Evolutionary conservation across 2,888 invertebrate species (phyloP).

Genomic region (Bombyx huttoni): DNA sequence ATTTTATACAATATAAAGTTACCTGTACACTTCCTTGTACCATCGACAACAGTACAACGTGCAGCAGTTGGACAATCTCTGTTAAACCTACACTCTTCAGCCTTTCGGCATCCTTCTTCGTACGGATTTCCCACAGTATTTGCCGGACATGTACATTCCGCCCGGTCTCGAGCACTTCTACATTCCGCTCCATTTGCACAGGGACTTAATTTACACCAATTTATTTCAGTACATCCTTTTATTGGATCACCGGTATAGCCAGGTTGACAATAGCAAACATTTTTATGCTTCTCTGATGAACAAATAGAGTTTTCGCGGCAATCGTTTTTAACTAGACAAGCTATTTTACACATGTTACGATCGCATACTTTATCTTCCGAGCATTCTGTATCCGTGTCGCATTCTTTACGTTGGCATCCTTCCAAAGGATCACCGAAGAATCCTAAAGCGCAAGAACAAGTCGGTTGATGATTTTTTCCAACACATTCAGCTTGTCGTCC

Average conservation of each 20-base stretch:
- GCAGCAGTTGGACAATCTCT: slow-evolving; percentile 87
- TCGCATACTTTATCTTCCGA: slow-evolving; percentile 88
- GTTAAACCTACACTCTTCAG: slow-evolving; percentile 85
- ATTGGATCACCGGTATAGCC: slow-evolving; percentile 87
- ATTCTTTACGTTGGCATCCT: slow-evolving; percentile 87
- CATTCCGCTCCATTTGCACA: slow-evolving; percentile 87
- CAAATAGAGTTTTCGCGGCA: slow-evolving; percentile 90
- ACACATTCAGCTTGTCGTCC: slow-evolving; percentile 87
- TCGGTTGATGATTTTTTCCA: slow-evolving; percentile 79
- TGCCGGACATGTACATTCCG: slow-evolving; percentile 83
- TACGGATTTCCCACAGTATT: slow-evolving; percentile 90
- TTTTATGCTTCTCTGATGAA: slow-evolving; percentile 85
- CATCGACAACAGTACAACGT: slow-evolving; percentile 80
- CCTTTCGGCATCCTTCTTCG: slow-evolving; percentile 83
- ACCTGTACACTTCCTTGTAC: slow-evolving; percentile 84
- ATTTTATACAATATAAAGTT: slow-evolving; percentile 1
- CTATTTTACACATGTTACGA: slow-evolving; percentile 86
- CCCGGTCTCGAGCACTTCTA: slow-evolving; percentile 84
- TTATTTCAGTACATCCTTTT: slow-evolving; percentile 79
- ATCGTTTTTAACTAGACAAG: slow-evolving; percentile 85
- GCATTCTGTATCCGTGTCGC: slow-evolving; percentile 79
- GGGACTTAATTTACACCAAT: slow-evolving; percentile 83
- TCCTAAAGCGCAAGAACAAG: slow-evolving; percentile 84
- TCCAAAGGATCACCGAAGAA: slow-evolving; percentile 86
- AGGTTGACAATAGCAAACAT: slow-evolving; percentile 85